Percentiles rank a stretch among this genome's conserved stretches.
Conservation (phyloP, 1,140 invertebrate species). For the Pentalonia nigronervosa region DNA sequence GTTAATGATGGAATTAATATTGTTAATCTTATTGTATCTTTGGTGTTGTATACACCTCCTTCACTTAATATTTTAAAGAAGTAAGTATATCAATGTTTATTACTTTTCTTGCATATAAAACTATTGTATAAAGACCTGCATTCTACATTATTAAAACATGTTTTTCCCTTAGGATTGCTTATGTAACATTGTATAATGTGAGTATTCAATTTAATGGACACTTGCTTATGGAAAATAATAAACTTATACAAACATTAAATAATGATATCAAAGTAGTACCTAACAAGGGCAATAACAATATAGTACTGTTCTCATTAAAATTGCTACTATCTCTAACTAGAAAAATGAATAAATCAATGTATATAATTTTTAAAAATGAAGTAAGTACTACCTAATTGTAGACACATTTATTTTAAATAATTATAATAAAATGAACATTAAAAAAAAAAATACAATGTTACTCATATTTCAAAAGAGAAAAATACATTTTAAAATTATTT, state of each 20-base stretch:
- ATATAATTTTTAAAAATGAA: neutral
- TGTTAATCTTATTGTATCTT: neutral
- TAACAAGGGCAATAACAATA: neutral
- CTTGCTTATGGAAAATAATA: slow-evolving; percentile 12
- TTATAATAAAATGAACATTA: neutral
- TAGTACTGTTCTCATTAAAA: neutral
- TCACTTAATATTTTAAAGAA: slow-evolving; percentile 17
- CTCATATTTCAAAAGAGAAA: too few relatives aligned
- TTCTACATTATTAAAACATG: neutral
- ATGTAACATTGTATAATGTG: slow-evolving; percentile 12
- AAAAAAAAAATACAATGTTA: neutral
- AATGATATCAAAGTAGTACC: neutral
- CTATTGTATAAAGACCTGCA: neutral
- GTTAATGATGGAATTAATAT: slow-evolving; percentile 28
- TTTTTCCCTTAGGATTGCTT: neutral
- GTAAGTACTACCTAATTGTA: neutral
- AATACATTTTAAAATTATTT: neutral
- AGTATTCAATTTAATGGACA: slow-evolving; percentile 39
- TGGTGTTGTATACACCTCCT: neutral
- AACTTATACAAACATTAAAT: slow-evolving; percentile 11
- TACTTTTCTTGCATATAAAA: neutral
- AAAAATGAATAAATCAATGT: slow-evolving; percentile 40
- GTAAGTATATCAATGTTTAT: slow-evolving; percentile 11
- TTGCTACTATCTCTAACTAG: neutral
- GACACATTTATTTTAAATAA: neutral